Evolutionary conservation across 1,140 invertebrate species (phyloP).

Genomic region (Grapholita molesta): DNA sequence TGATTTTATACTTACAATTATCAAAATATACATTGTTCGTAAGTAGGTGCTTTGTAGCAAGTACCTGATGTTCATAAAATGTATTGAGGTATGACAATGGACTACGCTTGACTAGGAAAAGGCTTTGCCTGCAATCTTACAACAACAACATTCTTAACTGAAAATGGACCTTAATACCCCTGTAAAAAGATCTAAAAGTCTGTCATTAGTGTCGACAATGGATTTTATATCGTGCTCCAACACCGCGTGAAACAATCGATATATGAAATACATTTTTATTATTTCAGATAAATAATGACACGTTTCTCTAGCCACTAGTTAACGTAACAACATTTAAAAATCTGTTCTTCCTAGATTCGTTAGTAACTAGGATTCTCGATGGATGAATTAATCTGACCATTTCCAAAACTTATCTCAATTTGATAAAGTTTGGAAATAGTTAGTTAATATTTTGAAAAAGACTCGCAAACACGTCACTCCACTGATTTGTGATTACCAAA

Average conservation of each 20-base stretch:
- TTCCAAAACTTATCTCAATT: not conserved
- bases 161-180: too few species aligned
- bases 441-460: not conserved
- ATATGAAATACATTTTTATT: too few species aligned
- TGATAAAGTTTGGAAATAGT: not conserved
- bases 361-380: not conserved
- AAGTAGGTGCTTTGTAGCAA: too few species aligned
- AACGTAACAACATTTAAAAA: not conserved
- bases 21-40: not conserved
- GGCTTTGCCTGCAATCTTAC: not conserved
- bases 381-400: not conserved
- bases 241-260: too few species aligned
- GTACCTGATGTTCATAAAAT: too few species aligned
- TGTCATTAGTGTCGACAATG: too few species aligned
- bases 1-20: slow-evolving; percentile 1
- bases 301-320: not conserved
- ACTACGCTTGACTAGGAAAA: slow-evolving; percentile 5
- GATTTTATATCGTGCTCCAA: too few species aligned
- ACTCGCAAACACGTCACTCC: not conserved
- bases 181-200: too few species aligned
- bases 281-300: too few species aligned
- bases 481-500: not conserved
- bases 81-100: not conserved
- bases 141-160: too few species aligned
- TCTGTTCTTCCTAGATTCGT: not conserved